Evolutionary conservation across 2,113 vertebrate genomes (phyloP), one percentile per base, ranked within the genome.

Genomic region (Notothenia coriiceps): DNA sequence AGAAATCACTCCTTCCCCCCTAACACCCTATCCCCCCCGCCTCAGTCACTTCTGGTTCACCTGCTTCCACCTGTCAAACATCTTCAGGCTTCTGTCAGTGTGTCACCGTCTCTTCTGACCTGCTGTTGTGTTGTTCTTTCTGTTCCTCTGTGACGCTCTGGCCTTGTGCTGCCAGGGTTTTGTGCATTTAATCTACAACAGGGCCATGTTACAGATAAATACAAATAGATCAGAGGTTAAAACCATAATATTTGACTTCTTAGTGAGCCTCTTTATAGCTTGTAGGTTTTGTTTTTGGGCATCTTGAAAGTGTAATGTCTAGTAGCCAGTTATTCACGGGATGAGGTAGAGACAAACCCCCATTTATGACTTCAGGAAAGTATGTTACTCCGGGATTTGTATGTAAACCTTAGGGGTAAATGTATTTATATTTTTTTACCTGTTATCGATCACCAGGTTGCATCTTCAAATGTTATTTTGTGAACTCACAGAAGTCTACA

Each of bases 1-100:
- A 99, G 96, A 96, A 96, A 84, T 59, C 17, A 3, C 63, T 70
- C 69, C 62, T 59, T 40, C 56, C 59, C 65, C 77, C 61, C 72
- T 67, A 25, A 15, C 0, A 15, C 18, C 25, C 66, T 18, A 0
- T 22, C 66, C n/a, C 66, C 70, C 66, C 12, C 79, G 60, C 12
- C 59, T 13, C 77, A 79, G 75, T 69, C 80, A 64, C 79, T 69
- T 61, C 86, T 82, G 82, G 67, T 85, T 77, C 47, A 67, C 61
- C 65, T 77, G 66, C 76, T 70, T 75, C 67, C 60, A 68, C 78
- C 74, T 75, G 82, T 87, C 84, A 67, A 74, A 70, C 78, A 55
- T 80, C 86, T 77, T 82, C 77, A 62, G 85, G 81, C 76, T 82
- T 88, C 74, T 91, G 79, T 93, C 89, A 61, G 13, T 82, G 69